Conservation (phyloP, 1,140 invertebrate species). For the Odontomachus brunneus region DNA sequence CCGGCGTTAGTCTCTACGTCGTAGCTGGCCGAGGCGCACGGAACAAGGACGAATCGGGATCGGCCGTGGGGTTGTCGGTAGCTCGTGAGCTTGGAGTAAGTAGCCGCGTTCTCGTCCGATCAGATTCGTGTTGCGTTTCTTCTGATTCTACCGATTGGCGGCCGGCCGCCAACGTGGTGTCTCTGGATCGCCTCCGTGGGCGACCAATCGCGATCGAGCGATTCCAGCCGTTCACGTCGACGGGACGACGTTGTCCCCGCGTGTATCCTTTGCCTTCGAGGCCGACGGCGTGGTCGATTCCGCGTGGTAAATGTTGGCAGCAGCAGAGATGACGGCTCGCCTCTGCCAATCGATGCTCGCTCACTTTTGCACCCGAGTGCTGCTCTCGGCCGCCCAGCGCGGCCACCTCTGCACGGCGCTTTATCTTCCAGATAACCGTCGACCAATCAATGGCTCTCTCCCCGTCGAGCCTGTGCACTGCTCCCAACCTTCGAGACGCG, state of each 20-base stretch:
- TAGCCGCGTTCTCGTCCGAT: not conserved
- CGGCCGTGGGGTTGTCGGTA: too few species aligned
- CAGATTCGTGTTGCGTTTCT: too few species aligned
- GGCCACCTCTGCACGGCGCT: constrained; percentile 1
- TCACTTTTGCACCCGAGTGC: constrained; percentile 39
- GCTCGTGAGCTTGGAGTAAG: not conserved
- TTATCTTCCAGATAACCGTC: constrained; percentile 68
- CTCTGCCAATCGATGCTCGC: constrained; percentile 40
- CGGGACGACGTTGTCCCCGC: too few species aligned
- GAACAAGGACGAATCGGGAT: not conserved
- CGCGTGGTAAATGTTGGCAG: not conserved
- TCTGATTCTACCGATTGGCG: too few species aligned
- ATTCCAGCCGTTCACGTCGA: too few species aligned
- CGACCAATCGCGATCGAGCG: too few species aligned
- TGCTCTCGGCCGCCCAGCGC: not conserved
- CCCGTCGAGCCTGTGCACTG: constrained; percentile 54
- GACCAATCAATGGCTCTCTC: constrained; percentile 67
- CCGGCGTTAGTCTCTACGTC: constrained; percentile 11
- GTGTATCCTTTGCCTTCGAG: too few species aligned
- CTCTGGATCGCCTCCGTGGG: too few species aligned
- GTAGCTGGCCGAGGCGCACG: not conserved
- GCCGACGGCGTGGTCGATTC: not conserved
- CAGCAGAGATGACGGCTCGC: constrained; percentile 4
- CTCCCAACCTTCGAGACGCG: constrained; percentile 68
- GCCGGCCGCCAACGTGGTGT: too few species aligned